Conservation (phyloP, 2,888 invertebrate genomes). For the Trachelus iudaicus region DNA sequence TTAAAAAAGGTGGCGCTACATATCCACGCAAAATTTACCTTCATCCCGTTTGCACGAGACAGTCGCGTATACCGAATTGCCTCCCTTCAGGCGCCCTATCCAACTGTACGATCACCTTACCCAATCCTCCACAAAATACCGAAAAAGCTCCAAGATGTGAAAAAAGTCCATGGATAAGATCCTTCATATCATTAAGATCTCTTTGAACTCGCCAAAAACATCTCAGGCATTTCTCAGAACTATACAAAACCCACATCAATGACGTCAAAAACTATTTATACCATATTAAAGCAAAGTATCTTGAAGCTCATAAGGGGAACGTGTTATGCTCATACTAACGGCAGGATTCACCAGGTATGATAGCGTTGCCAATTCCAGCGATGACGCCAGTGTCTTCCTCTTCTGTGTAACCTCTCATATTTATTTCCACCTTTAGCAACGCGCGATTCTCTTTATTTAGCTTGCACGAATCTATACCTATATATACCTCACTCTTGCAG, state of each 20-base stretch:
- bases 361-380: constrained; percentile 45
- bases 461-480: not conserved
- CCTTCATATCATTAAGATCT: not conserved
- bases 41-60: not conserved
- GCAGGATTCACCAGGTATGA: not conserved
- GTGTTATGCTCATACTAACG: not conserved
- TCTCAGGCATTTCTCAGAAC: not conserved
- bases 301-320: not conserved
- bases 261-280: not conserved
- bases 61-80: not conserved
- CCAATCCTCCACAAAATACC: not conserved
- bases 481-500: not conserved
- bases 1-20: not conserved
- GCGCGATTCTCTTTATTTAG: not conserved
- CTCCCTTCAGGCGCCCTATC: not conserved
- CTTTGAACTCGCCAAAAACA: not conserved
- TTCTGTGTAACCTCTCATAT: not conserved
- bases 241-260: not conserved
- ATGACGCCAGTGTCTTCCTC: constrained; percentile 47
- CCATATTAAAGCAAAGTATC: not conserved
- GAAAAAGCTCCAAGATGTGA: not conserved
- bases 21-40: not conserved
- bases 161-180: not conserved
- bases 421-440: not conserved
- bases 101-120: not conserved